phyloP scores from a whole-genome alignment of 2,797 vertebrate genomes.

The Gallinago stenura region DNA sequence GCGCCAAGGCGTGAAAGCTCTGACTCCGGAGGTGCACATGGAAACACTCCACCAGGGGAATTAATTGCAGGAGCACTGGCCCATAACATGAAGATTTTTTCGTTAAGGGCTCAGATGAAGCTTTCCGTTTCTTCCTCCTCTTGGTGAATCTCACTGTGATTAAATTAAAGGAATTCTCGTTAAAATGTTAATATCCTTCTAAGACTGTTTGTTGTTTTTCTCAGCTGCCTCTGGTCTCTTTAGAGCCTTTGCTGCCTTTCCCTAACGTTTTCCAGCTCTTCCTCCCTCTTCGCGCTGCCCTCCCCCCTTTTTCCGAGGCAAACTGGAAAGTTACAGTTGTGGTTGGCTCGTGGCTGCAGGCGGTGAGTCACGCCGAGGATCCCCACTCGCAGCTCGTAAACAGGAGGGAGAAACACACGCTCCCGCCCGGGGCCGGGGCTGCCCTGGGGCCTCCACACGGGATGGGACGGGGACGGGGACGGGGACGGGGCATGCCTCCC shows the following conservation, averaged over 20 bases:
- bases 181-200: conserved; percentile 61
- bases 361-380: conserved; percentile 56
- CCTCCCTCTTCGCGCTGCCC: background rate
- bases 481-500: background rate
- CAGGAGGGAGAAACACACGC: background rate
- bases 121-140: conserved; percentile 35
- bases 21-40: conserved; percentile 22
- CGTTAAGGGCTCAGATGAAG: conserved; percentile 7
- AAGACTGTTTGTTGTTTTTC: conserved; percentile 64
- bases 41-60: background rate
- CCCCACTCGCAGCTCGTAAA: conserved; percentile 53
- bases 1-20: conserved; percentile 38
- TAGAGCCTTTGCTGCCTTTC: conserved; percentile 46
- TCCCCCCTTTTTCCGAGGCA: conserved; percentile 12
- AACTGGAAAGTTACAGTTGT: conserved; percentile 57
- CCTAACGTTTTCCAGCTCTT: conserved; percentile 65
- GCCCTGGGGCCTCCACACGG: fast-evolving
- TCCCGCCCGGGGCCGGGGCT: background rate
- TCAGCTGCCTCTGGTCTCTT: conserved; percentile 48
- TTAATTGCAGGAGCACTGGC: conserved; percentile 43
- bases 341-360: conserved; percentile 30
- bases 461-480: background rate
- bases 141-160: conserved; percentile 59
- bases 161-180: conserved; percentile 67
- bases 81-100: background rate